Evolutionary conservation across 2,888 invertebrate species (phyloP).

Genomic region (Drosophila hamatofila): DNA sequence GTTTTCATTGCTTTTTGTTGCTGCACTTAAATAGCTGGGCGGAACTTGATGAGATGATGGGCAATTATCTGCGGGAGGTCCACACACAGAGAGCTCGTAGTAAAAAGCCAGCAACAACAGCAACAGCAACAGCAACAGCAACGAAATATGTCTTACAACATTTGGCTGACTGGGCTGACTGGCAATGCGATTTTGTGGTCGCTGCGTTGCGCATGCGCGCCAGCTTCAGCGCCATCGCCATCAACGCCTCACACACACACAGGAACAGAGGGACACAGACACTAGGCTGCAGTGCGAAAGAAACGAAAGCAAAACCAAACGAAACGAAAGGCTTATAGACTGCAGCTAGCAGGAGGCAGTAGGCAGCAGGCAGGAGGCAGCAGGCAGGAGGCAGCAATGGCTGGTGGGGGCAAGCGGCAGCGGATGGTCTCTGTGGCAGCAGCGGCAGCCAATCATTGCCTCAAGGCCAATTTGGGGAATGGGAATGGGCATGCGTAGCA

Average conservation of each 20-base stretch:
- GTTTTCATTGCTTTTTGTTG: constrained; percentile 72
- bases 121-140: constrained; percentile 37
- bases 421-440: constrained; percentile 18
- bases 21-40: constrained; percentile 83
- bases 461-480: constrained; percentile 77
- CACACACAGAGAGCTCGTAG: constrained; percentile 55
- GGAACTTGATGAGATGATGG: constrained; percentile 85
- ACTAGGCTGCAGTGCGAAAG: constrained; percentile 26
- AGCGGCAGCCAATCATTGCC: constrained; percentile 78
- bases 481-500: constrained; percentile 64
- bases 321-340: constrained; percentile 32
- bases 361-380: constrained; percentile 4
- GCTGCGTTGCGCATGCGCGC: constrained; percentile 74
- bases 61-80: constrained; percentile 85
- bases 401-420: constrained; percentile 4
- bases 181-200: constrained; percentile 68
- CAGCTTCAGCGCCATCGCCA: constrained; percentile 82
- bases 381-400: constrained; percentile 2
- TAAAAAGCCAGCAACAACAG: constrained; percentile 38
- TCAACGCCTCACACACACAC: constrained; percentile 69
- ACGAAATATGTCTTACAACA: constrained; percentile 75
- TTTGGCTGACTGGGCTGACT: constrained; percentile 56
- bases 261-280: constrained; percentile 4
- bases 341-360: constrained; percentile 6
- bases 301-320: constrained; percentile 33